phyloP scores from a whole-genome alignment of 2,888 invertebrate species.

The Napeogenes inachia region DNA sequence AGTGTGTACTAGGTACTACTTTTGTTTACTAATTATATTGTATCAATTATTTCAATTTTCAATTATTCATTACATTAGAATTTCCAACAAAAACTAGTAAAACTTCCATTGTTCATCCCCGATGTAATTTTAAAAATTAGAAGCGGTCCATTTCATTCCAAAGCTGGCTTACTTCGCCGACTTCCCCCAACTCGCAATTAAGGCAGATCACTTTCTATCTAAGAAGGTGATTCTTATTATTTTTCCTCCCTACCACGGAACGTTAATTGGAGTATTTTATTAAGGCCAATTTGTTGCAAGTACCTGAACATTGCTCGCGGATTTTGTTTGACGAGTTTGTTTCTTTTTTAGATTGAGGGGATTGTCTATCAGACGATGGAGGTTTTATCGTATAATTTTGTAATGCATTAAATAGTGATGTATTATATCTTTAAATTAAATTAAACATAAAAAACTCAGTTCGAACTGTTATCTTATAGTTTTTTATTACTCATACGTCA shows the following conservation, averaged over 20 bases:
- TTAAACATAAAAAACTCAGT: too few relatives aligned
- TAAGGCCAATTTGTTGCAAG: slow-evolving; percentile 70
- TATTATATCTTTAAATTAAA: too few relatives aligned
- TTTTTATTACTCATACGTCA: too few relatives aligned
- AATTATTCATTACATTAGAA: neutral
- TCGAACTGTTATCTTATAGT: neutral
- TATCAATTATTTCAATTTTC: too few relatives aligned
- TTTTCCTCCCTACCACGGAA: slow-evolving; percentile 47
- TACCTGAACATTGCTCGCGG: slow-evolving; percentile 62
- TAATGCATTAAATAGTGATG: too few relatives aligned
- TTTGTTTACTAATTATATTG: neutral
- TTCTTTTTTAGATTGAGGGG: slow-evolving; percentile 31
- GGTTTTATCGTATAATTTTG: neutral
- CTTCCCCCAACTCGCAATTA: slow-evolving; percentile 31
- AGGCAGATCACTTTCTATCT: slow-evolving; percentile 61
- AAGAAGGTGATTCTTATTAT: slow-evolving; percentile 69
- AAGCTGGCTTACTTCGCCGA: slow-evolving; percentile 21
- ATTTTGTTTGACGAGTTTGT: slow-evolving; percentile 44
- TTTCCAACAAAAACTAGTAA: neutral
- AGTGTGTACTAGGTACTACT: neutral
- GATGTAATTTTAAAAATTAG: slow-evolving; percentile 26
- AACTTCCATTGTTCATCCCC: slow-evolving; percentile 7
- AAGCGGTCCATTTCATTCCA: slow-evolving; percentile 17
- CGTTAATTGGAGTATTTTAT: slow-evolving; percentile 75
- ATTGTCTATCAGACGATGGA: slow-evolving; percentile 8